Evolutionary conservation across 2,888 invertebrate species (phyloP), one percentile per base, ranked within the genome.

Genomic region (Andrena haemorrhoa): DNA sequence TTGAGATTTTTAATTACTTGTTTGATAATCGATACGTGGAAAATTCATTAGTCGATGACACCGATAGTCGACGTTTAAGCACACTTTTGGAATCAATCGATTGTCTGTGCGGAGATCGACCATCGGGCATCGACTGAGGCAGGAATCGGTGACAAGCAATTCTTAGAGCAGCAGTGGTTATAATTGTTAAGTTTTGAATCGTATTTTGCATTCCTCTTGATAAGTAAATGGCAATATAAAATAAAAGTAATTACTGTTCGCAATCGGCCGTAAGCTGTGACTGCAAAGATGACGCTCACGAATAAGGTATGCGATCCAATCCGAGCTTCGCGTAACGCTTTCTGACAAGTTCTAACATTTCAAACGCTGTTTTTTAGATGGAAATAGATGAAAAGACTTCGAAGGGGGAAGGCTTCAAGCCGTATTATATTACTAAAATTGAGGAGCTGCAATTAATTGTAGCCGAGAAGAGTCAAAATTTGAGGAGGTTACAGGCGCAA

Each of bases 401-500:
- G 2, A 97, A 96, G 92, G 97, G 98, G 7, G 98, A 98, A 93
- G 98, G 98, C 1, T 98, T 99, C 92, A 97, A 98, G 84, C 98
- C 98, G 0, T 99, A 99, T 94, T 99, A 99, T 93, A 97, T 98
- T 89, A 98, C 98, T 68, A 99, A 99, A 95, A 99, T 99, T 83
- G 99, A 99, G 94, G 99, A 99, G 94, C 95, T 99, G 29, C 98
- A 99, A 94, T 95, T 99, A 73, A 96, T 98, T 89, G 98, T 99
- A 5, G 98, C 98, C n/a, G 99, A 99, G 91, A 99, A 99, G 93
- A 98, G 98, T 89, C 99, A 99, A 94, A 99, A 99, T 94, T 95
- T 99, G 69, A 96, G 99, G 74, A 97, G 99, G 93, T 95, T 99
- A 82, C 99, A 99, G 95, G 99, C 99, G 20, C 99, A 99, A 94